phyloP scores from a whole-genome alignment of 2,113 vertebrate species.

The Tupaia tana region DNA sequence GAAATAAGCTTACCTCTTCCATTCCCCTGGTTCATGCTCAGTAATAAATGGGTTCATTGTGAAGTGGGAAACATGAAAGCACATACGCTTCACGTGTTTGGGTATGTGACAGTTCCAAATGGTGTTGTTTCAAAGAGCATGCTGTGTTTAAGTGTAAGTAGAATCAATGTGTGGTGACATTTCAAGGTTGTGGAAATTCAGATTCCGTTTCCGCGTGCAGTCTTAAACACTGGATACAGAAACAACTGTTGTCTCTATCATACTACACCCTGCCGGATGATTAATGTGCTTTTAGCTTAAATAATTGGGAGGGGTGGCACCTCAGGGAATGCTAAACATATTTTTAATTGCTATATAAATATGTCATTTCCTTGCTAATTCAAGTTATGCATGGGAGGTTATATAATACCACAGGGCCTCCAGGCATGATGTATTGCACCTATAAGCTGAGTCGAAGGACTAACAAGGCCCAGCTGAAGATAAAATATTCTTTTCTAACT shows the following conservation, averaged over 20 bases:
- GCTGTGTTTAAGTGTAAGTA: slow-evolving; percentile 35
- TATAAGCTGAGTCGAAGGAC: slow-evolving; percentile 68
- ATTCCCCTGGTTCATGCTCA: background rate
- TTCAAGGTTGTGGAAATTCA: slow-evolving; percentile 76
- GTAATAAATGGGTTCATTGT: slow-evolving; percentile 15
- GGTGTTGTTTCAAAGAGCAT: slow-evolving; percentile 55
- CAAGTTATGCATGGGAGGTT: slow-evolving; percentile 73
- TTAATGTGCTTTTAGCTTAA: slow-evolving; percentile 79
- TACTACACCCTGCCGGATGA: slow-evolving; percentile 53
- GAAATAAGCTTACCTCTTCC: background rate
- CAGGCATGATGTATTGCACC: slow-evolving; percentile 67
- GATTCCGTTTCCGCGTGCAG: background rate
- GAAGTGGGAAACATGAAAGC: slow-evolving; percentile 21
- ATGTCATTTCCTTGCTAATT: slow-evolving; percentile 81
- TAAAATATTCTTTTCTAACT: slow-evolving; percentile 71
- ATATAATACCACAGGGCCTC: slow-evolving; percentile 62
- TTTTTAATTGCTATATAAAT: slow-evolving; percentile 86
- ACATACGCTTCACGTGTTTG: background rate
- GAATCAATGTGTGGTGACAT: slow-evolving; percentile 69
- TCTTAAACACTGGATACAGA: slow-evolving; percentile 53
- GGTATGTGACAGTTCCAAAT: slow-evolving; percentile 52
- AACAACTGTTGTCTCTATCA: slow-evolving; percentile 65
- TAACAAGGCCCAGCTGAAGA: slow-evolving; percentile 26
- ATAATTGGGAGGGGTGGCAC: slow-evolving; percentile 76
- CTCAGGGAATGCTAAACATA: slow-evolving; percentile 78